Conservation (phyloP, 2,888 invertebrate species). For the Macrosiphum euphorbiae region DNA sequence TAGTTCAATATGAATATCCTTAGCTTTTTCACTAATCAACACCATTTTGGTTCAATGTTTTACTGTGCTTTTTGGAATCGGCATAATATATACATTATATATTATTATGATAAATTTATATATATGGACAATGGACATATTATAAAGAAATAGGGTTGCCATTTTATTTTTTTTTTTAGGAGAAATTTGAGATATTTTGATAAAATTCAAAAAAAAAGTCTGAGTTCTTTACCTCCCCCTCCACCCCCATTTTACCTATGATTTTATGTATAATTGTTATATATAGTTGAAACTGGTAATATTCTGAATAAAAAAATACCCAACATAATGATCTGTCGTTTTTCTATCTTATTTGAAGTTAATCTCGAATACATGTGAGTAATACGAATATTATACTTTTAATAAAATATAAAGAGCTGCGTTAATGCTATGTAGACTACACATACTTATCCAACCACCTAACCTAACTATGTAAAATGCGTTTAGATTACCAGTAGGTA, state of each 20-base stretch:
- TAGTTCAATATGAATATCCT: neutral
- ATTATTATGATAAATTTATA: too few species aligned
- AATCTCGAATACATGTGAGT: neutral
- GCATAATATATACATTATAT: too few species aligned
- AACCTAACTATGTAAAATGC: neutral
- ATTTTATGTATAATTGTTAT: neutral
- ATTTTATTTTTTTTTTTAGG: too few species aligned
- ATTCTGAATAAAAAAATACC: neutral
- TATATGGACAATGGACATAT: neutral
- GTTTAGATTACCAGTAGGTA: neutral
- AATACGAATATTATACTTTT: neutral
- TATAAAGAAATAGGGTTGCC: neutral
- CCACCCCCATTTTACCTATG: neutral
- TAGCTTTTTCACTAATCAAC: neutral
- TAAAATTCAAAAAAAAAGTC: neutral
- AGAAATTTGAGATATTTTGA: neutral
- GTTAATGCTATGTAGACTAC: neutral
- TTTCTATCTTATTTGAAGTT: neutral
- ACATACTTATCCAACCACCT: neutral
- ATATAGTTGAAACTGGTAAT: neutral
- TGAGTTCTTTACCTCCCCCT: neutral
- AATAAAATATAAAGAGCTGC: neutral
- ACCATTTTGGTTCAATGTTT: neutral
- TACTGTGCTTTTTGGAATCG: neutral
- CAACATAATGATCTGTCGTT: neutral